Evolutionary conservation across 2,113 vertebrate species (phyloP), one percentile per base, ranked within the genome.

Genomic region (Eidolon helvum): DNA sequence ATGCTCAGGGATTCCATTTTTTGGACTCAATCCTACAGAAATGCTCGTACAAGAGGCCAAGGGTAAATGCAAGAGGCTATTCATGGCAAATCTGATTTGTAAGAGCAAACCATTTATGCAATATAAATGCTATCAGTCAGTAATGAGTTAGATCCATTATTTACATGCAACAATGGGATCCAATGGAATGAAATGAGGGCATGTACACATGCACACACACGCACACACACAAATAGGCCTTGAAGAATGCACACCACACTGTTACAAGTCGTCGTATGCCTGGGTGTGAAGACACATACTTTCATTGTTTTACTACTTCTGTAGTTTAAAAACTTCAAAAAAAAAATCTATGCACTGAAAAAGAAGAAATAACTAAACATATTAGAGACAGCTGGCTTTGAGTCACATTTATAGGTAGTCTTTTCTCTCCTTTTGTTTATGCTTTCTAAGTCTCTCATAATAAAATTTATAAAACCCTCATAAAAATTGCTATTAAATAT

Each of bases 151-250:
- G 82, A 19, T 28, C 28, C 61, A 75, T 18, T 35, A 78, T n/a
- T 53, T 63, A 38, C 48, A 55, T 0, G 18, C 26, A 57, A 18
- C 22, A 43, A 1, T 19, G 22, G 26, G 33, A 21, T 24, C 6
- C 26, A 15, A 19, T 0, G 35, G 28, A 38, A 55, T 71, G 35
- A 88, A 53, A 86, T 0, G 28, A 61, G 53, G 40, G 22, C 0
- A 0, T 0, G 30, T 0, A 10, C 24, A 38, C 18, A 8, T 1
- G 19, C 10, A 10, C 53, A 10, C 14, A 6, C 28, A 9, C 7
- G 24, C 11, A 43, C 4, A 33, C 19, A 30, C 19, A 24, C 55
- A 2, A 1, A 14, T 3, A 16, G 6, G 22, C 53, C 90, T 35
- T 4, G 33, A 72, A 71, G 48, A 66, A 48, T 10, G 16, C 30